Evolutionary conservation across 2,888 invertebrate species (phyloP).

Genomic region (Merodon equestris): DNA sequence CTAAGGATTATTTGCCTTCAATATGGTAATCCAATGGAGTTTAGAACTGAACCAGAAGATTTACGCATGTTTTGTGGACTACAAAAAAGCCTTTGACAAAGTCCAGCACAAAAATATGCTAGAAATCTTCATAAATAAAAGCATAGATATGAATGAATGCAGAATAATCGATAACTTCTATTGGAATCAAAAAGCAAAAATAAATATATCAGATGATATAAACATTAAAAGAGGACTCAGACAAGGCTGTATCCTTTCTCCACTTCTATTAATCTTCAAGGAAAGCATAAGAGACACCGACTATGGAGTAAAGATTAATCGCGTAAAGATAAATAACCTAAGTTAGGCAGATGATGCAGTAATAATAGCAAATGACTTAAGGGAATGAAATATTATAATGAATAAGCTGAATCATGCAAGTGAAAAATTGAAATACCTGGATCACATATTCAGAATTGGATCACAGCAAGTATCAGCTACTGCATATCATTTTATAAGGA

Average conservation of each 20-base stretch:
- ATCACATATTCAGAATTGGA: too few relatives aligned
- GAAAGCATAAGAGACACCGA: too few relatives aligned
- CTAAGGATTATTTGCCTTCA: conserved; percentile 7
- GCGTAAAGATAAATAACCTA: too few relatives aligned
- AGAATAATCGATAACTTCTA: conserved; percentile 4
- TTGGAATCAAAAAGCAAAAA: too few relatives aligned
- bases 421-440: too few relatives aligned
- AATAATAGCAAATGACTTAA: too few relatives aligned
- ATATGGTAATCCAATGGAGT: neutral
- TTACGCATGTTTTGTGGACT: neutral
- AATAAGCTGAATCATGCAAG: too few relatives aligned
- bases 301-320: too few relatives aligned
- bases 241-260: neutral
- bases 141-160: neutral
- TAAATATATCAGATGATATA: neutral
- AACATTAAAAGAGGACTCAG: conserved; percentile 11
- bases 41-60: conserved; percentile 1
- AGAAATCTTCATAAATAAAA: neutral
- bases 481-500: too few relatives aligned
- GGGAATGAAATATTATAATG: too few relatives aligned
- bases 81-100: neutral
- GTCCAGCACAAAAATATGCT: conserved; percentile 1
- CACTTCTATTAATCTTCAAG: neutral
- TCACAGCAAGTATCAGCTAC: too few relatives aligned
- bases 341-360: too few relatives aligned